These are phyloP conservation scores for Leptopilina boulardi DNA, from an alignment of 1,140 invertebrate genomes.

Conservation along the genomic window DNA sequence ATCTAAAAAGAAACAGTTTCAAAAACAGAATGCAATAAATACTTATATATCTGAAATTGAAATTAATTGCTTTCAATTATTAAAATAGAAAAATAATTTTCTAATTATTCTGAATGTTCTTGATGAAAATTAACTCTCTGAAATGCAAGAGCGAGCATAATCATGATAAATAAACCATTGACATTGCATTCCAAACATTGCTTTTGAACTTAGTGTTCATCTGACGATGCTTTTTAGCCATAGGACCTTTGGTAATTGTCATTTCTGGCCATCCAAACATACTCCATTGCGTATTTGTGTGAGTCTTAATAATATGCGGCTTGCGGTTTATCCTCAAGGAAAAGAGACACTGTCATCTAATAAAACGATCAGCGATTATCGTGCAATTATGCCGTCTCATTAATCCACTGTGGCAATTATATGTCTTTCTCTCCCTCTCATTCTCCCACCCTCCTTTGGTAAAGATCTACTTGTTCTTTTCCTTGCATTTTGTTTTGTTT, in stretches of 20 bases:
- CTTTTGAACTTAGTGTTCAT: constrained; percentile 53
- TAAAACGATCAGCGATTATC: constrained; percentile 75
- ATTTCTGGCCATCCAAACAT: constrained; percentile 72
- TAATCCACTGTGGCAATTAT: constrained; percentile 72
- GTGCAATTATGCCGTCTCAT: constrained; percentile 76
- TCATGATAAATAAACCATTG: constrained; percentile 59
- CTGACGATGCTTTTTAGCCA: constrained; percentile 63
- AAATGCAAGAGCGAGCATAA: constrained; percentile 46
- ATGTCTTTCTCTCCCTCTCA: too few relatives aligned
- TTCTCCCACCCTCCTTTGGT: constrained; percentile 22
- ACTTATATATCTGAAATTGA: too few relatives aligned
- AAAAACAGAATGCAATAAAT: too few relatives aligned
- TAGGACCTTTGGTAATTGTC: constrained; percentile 71
- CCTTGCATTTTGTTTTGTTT: constrained; percentile 43
- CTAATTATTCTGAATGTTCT: background rate
- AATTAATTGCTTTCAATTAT: too few relatives aligned
- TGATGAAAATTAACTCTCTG: constrained; percentile 50
- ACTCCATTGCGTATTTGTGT: constrained; percentile 60
- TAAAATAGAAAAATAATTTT: background rate
- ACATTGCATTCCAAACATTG: constrained; percentile 66
- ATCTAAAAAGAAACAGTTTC: too few relatives aligned
- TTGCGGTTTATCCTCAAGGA: constrained; percentile 15
- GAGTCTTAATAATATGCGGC: constrained; percentile 72
- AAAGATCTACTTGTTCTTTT: constrained; percentile 6
- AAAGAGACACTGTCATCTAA: constrained; percentile 61